Evolutionary conservation across 2,797 vertebrate genomes (phyloP).

Genomic region (Anguilla anguilla): DNA sequence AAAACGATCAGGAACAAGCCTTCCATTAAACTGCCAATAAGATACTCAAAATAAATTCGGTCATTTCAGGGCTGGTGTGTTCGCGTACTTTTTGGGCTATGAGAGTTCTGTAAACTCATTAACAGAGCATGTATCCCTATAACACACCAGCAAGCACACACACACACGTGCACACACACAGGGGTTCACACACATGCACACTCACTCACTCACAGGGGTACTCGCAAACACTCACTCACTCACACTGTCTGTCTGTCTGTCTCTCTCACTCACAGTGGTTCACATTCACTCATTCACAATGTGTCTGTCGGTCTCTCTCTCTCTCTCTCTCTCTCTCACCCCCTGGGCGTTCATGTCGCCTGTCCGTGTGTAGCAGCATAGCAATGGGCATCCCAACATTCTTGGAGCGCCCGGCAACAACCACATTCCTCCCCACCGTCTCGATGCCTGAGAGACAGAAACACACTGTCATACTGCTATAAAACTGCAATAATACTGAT

Average conservation of each 20-base stretch:
- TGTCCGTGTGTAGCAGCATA: constrained; percentile 87
- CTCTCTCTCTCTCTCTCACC: constrained; percentile 66
- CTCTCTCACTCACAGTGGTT: not conserved
- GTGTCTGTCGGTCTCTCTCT: not conserved
- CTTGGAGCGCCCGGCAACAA: constrained; percentile 90
- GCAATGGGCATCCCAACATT: constrained; percentile 93
- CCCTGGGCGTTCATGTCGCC: constrained; percentile 84
- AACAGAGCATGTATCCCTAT: not conserved
- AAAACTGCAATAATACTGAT: not conserved
- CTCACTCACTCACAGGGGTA: not conserved
- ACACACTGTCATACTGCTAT: not conserved
- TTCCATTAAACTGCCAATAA: not conserved
- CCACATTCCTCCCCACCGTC: constrained; percentile 87
- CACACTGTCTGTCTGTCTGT: constrained; percentile 43
- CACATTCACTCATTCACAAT: no score
- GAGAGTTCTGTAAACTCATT: not conserved
- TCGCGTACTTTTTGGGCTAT: not conserved
- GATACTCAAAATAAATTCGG: not conserved
- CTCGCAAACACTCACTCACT: not conserved
- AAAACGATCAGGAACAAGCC: not conserved
- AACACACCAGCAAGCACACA: not conserved
- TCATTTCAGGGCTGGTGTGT: not conserved
- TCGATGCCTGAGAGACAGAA: constrained; percentile 66
- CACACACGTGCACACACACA: not conserved
- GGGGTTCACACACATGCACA: not conserved